Base-by-base conservation (phyloP, 1,140 invertebrate genomes). In the Galleria mellonella region DNA sequence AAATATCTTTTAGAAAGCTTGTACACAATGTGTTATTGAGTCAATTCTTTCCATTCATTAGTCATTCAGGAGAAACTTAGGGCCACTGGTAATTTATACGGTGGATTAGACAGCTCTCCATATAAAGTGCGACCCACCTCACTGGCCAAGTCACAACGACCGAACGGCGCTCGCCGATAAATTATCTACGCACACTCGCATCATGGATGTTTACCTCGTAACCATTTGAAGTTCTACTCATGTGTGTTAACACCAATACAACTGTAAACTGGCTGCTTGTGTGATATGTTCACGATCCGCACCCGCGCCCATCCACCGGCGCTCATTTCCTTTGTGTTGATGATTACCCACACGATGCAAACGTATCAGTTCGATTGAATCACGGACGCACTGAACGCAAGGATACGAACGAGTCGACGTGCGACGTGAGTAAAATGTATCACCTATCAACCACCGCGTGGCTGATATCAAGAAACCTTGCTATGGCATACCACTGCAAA, bases 21-120 rank as follows among this genome's bases (percentile, higher is more conserved):
- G 43, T 57, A 47, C 53, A 51, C 30, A 45, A 48, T 58, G 55
- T 58, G 53, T 58, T 53, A 65, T 59, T 59, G 63, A 62, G 63
- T 59, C 68, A 63, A 65, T 65, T 65, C 58, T 61, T 58, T 61
- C 56, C 49, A 56, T 62, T 41, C 54, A 66, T 73, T 71, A 72
- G 58, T 67, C 66, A 75, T 81, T 72, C 70, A 68, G 64, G 71
- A 77, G 76, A 77, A 77, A 81, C 73, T 62, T 70, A 71, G 61
- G 66, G 36, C 59, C 50, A 57, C 35, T 62, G 59, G 64, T 69
- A 69, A 78, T 82, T 70, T 72, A 72, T 76, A 61, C 72, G 66
- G 67, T 65, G 58, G 70, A 76, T 76, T 70, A 73, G 69, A 72
- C 72, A 63, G 67, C 62, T 73, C 60, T 74, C 75, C 72, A 70